These are phyloP conservation scores for Pantherophis guttatus DNA, from an alignment of 2,113 vertebrate genomes.

Conservation along the genomic window DNA sequence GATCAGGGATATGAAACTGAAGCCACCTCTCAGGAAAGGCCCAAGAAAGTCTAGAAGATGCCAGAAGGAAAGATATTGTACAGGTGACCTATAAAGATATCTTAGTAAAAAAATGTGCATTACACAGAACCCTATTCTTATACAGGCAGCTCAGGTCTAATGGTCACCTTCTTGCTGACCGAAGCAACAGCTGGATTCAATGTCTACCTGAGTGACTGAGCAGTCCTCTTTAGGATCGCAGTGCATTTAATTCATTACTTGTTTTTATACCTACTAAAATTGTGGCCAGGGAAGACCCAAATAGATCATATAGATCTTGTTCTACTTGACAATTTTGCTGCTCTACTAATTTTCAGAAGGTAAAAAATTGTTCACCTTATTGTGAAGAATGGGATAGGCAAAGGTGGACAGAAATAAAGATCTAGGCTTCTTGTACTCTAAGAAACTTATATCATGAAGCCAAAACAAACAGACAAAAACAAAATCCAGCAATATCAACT, in stretches of 20 bases:
- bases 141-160: too few relatives aligned
- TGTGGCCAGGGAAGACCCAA: not conserved
- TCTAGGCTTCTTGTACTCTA: not conserved
- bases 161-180: too few relatives aligned
- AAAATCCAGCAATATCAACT: not conserved
- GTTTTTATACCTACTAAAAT: not conserved
- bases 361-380: not conserved
- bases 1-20: not conserved
- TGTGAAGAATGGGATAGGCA: not conserved
- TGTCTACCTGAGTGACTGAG: too few relatives aligned
- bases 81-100: slow-evolving; percentile 9
- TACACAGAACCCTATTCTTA: too few relatives aligned
- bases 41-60: not conserved
- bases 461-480: not conserved
- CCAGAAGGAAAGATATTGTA: not conserved
- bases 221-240: too few relatives aligned
- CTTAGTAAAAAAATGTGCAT: not conserved
- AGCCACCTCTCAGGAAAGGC: slow-evolving; percentile 2
- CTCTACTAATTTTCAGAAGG: not conserved
- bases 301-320: not conserved
- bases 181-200: too few relatives aligned
- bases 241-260: not conserved
- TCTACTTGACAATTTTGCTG: not conserved
- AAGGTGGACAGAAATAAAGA: not conserved
- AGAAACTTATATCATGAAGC: not conserved